Evolutionary conservation across 2,797 vertebrate genomes (phyloP), one percentile per base, ranked within the genome.

Genomic region (Coregonus ussuriensis): DNA sequence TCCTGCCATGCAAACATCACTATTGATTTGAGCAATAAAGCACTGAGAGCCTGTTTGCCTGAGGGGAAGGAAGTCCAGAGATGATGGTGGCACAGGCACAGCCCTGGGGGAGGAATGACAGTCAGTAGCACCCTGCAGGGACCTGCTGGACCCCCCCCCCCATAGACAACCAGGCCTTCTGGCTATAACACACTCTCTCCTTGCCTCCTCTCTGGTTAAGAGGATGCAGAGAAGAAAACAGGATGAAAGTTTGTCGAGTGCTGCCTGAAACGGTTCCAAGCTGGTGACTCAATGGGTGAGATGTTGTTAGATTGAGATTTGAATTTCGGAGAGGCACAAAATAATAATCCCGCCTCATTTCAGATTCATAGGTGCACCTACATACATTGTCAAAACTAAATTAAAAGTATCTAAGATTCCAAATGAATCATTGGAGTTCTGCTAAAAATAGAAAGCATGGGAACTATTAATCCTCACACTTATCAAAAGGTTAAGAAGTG

Each of bases 51-150:
- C 65, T n/a, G 65, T 68, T 67, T n/a, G 7, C 77, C 68, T 2
- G 15, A 71, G 53, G 62, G 72, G 74, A 53, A 0, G 35, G n/a
- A 74, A 82, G 47, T 71, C 79, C 74, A 77, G 73, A 47, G 77
- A 59, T 37, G 71, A 52, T 18, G 21, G 78, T 74, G 75, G 66
- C 31, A 63, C 59, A 25, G 59, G 70, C 7, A 70, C 73, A 71
- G 72, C 80, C 76, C 21, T 52, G 33, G 5, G 76, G 78, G 73
- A 85, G 63, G 52, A 11, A 68, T 85, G 88, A 79, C 83, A 83
- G 67, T 87, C 88, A 75, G 71, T 16, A 70, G 68, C 70, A 81
- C 74, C 81, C 85, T 35, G 33, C 80, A 74, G 83, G 83, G 74
- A 59, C 74, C 74, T 70, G 41, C 72, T 31, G 80, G 83, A 81